Evolutionary conservation across 2,797 vertebrate species (phyloP), one percentile per base, ranked within the genome.

Genomic region (Nannoperca obscura): DNA sequence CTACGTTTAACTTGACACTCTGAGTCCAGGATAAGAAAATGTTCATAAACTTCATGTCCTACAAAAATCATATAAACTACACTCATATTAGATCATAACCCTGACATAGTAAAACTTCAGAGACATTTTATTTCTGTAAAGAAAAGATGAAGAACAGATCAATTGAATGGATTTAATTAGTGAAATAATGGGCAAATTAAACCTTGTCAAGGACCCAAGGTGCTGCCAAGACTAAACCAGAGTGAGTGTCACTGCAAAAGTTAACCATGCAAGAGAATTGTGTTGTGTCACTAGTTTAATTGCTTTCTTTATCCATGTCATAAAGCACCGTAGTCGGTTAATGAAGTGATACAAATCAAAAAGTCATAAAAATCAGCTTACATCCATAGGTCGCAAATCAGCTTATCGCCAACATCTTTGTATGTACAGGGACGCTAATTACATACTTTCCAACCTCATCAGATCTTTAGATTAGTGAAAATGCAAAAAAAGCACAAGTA

Each of bases 311-410:
- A 20, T 20, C 38, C 53, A 62, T 71, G 44, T 55, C 52, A 64
- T 72, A 64, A 76, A 76, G 58, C 53, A 49, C 68, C 53, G 55
- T 42, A 71, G 68, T 67, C 40, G 17, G 20, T 61, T 78, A 86
- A 85, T 64, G 60, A 80, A 72, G 67, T 17, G 13, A 72, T 84
- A 20, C 30, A 71, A 77, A 69, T 12, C 57, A 57, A 36, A 36
- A 36, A 36, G 46, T 46, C 70, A 36, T 76, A 71, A 80, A 83
- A 63, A 14, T 64, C 46, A 2, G 53, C 13, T 46, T 71, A 20
- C 57, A 46, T 70, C 72, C 78, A 86, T 87, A 80, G 81, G 34
- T 61, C 61, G 49, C 42, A 82, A 87, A 87, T 85, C 40, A 68
- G 42, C 14, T 61, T 68, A 50, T 81, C 22, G 24, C 11, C 52